Evolutionary conservation across 2,113 vertebrate species (phyloP).

Genomic region (Saguinus midas): DNA sequence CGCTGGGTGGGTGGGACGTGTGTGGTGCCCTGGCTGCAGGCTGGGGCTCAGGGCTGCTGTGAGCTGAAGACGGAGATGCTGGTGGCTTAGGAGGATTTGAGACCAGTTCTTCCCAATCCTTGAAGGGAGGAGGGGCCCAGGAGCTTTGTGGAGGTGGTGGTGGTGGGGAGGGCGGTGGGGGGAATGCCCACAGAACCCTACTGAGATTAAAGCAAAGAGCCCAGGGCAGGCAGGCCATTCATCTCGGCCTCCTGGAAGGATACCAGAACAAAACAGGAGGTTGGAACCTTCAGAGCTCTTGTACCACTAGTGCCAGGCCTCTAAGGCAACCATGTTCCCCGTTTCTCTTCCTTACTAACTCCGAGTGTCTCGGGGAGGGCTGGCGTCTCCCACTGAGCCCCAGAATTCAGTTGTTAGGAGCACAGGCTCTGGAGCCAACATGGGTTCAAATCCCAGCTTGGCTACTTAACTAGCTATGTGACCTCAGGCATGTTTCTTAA

Average conservation of each 20-base stretch:
- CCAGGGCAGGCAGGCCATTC: background rate
- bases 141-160: background rate
- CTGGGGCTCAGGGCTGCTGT: background rate
- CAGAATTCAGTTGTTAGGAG: background rate
- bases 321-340: fast-evolving
- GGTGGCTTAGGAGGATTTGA: conserved; percentile 65
- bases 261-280: background rate
- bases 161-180: fast-evolving
- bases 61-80: background rate
- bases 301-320: background rate
- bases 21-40: background rate
- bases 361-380: background rate
- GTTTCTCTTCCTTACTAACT: fast-evolving
- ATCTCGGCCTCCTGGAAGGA: background rate
- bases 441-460: background rate
- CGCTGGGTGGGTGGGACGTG: background rate
- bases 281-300: background rate
- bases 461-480: background rate
- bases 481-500: background rate
- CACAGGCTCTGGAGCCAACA: background rate
- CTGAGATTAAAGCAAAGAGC: conserved; percentile 55
- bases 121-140: conserved; percentile 24
- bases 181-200: background rate
- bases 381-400: fast-evolving
- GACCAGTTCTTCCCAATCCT: background rate